Base-by-base conservation (phyloP, 2,888 invertebrate genomes). In the Caradrina kadenii region DNA sequence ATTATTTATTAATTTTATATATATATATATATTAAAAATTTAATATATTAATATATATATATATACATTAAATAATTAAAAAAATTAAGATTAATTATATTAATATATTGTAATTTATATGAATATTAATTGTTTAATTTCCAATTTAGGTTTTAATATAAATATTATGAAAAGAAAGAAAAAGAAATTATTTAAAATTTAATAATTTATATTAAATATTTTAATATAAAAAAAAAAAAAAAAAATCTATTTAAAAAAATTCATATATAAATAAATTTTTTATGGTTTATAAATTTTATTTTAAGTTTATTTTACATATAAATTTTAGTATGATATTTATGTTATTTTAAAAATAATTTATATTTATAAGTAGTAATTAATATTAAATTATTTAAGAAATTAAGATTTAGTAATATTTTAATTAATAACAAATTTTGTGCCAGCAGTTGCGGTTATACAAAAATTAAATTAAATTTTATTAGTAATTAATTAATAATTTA, bases 401-500 rank as follows among this genome's bases (percentile, higher is more conserved):
- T 96, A 96, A 96, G 96, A 94, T 96, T 96, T 96, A 96, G 93
- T 95, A 96, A 96, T 94, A 93, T 93, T 87, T 86, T 88, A 91
- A 96, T 93, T 96, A 96, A 93, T 96, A 95, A 96, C 96, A 90
- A 96, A 96, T 94, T 96, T 96, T 96, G 96, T 97, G 97, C 97
- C 97, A 97, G 97, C 97, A 97, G 96, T 96, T 96, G 97, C 97
- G 97, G 96, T 97, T 97, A 97, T 87, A 96, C 97, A 96, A 95
- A 95, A 94, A 88, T 96, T 96, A 91, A 94, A 94, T 91, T 96
- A 91, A 96, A 96, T 96, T 94, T 93, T 95, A 90, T 96, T 93
- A 90, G 90, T 91, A 82, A 85, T 88, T 91, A 94, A 90, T 92
- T 76, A 92, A 87, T 91, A 88, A 82, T 84, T 79, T 13, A 13